A percentile compares a stretch with the other conserved stretches of the same genome.
phyloP scores from a whole-genome alignment of 2,113 vertebrate genomes.

The Oceanodroma tethys region DNA sequence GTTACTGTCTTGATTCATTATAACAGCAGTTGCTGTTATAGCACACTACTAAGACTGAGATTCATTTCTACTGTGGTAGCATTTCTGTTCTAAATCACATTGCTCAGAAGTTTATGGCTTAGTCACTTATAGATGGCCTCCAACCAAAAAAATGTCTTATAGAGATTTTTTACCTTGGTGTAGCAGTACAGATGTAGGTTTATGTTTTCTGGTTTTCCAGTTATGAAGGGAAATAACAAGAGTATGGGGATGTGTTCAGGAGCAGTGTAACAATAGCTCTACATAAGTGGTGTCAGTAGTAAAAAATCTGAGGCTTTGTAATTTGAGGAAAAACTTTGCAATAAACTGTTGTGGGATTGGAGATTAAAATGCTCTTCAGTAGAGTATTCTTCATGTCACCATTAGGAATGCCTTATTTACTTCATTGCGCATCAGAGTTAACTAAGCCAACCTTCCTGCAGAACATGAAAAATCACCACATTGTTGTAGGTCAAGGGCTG shows the following conservation, averaged over 20 bases:
- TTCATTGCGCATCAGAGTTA: neutral
- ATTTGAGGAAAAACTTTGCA: neutral
- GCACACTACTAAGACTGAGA: neutral
- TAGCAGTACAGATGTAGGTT: neutral
- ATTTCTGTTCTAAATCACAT: neutral
- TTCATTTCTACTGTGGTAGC: neutral
- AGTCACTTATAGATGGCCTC: neutral
- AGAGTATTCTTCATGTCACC: neutral
- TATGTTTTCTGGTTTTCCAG: neutral
- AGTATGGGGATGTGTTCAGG: neutral
- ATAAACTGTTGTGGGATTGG: neutral
- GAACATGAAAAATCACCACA: neutral
- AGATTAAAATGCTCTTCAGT: neutral
- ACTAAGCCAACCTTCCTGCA: neutral
- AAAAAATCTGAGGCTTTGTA: neutral
- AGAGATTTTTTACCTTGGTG: neutral
- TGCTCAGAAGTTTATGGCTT: neutral
- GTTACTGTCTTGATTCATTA: neutral
- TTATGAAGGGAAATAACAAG: neutral
- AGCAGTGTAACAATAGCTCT: neutral
- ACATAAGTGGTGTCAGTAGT: neutral
- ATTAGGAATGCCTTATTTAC: neutral
- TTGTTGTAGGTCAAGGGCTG: neutral
- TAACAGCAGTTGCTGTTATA: neutral
- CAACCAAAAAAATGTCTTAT: neutral